Percentiles rank a stretch among this genome's conserved stretches.
phyloP scores from a whole-genome alignment of 2,888 invertebrate species.

The Zeuzera pyrina region DNA sequence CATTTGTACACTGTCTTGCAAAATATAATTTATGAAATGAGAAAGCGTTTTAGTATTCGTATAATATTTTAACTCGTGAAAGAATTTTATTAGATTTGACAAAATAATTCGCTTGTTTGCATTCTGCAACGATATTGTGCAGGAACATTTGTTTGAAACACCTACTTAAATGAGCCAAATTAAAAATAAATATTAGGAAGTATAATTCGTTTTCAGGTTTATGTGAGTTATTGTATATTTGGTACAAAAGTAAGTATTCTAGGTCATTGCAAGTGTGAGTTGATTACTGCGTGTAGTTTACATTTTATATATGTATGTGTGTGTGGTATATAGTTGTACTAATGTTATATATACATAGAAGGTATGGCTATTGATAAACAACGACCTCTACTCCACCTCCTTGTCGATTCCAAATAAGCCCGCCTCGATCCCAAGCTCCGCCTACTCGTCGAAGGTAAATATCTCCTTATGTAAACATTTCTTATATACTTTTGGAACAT shows the following conservation, averaged over 20 bases:
- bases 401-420: conserved; percentile 68
- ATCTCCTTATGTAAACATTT: conserved; percentile 53
- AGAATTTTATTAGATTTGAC: conserved; percentile 27
- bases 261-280: no score
- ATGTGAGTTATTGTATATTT: no score
- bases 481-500: conserved; percentile 37
- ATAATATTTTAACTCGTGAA: conserved; percentile 36
- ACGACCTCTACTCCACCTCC: conserved; percentile 59
- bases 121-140: no score
- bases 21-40: conserved; percentile 62
- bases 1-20: conserved; percentile 64
- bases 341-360: conserved; percentile 5
- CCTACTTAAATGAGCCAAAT: no score
- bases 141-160: no score
- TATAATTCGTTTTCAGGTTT: no score
- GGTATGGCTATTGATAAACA: conserved; percentile 47
- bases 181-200: no score
- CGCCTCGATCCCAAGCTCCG: conserved; percentile 65
- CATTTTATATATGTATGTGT: neutral
- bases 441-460: conserved; percentile 62
- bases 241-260: no score
- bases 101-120: no score
- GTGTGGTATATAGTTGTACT: neutral
- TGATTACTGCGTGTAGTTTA: no score
- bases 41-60: conserved; percentile 39